These are phyloP conservation scores for Bombus sibiricus DNA, from an alignment of 1,140 invertebrate species.

Conservation along the genomic window DNA sequence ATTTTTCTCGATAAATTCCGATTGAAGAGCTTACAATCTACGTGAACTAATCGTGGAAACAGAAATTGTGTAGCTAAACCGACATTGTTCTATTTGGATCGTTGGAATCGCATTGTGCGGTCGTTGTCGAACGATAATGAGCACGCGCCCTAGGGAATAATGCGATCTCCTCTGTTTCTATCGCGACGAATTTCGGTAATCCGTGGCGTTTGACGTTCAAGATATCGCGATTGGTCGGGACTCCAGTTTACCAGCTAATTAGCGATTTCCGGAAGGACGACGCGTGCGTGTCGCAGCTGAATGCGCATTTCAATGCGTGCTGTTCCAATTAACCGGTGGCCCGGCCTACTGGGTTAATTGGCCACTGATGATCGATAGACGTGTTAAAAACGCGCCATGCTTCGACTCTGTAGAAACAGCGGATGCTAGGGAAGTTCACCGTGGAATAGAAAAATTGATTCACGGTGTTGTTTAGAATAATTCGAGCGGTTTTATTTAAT, in stretches of 20 bases:
- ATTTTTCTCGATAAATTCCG: too few species aligned
- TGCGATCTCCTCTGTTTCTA: background rate
- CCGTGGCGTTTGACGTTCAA: conserved; percentile 38
- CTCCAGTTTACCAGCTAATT: conserved; percentile 23
- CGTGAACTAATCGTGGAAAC: background rate
- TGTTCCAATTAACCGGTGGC: conserved; percentile 39
- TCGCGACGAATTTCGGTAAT: conserved; percentile 18
- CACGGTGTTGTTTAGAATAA: background rate
- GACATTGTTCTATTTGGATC: background rate
- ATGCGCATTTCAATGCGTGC: conserved; percentile 31
- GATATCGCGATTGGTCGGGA: conserved; percentile 17
- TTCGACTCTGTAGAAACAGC: background rate
- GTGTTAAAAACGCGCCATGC: conserved; percentile 14
- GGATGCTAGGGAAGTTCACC: background rate
- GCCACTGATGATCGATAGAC: conserved; percentile 40
- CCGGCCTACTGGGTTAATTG: conserved; percentile 35
- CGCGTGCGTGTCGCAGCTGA: conserved; percentile 5
- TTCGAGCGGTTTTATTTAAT: too few species aligned
- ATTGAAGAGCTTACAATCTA: too few species aligned
- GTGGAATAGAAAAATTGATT: too few species aligned
- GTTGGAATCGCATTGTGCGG: background rate
- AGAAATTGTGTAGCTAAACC: too few species aligned
- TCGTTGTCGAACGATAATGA: conserved; percentile 17
- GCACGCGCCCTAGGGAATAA: background rate
- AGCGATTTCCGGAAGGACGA: conserved; percentile 39